Evolutionary conservation across 2,797 vertebrate genomes (phyloP).

Genomic region (Furcifer pardalis): DNA sequence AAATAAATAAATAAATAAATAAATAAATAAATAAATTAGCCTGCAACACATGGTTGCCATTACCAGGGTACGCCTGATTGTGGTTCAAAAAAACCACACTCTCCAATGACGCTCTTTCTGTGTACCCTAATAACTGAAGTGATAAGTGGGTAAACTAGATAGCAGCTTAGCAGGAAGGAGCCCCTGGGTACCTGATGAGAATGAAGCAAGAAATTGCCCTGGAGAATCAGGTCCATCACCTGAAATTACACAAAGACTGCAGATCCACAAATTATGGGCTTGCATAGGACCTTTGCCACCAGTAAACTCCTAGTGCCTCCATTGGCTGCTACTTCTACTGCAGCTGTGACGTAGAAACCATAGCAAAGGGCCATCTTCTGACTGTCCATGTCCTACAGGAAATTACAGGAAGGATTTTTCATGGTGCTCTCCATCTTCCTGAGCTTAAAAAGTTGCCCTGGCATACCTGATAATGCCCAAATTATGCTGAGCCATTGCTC

Average conservation of each 20-base stretch:
- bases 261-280: neutral
- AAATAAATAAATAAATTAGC: no score
- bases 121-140: no score
- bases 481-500: neutral
- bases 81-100: no score
- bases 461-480: neutral
- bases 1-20: no score
- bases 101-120: no score
- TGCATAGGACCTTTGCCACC: neutral
- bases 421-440: neutral
- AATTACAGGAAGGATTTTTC: neutral
- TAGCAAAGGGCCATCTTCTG: neutral
- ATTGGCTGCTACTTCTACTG: neutral
- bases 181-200: neutral
- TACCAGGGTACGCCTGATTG: no score
- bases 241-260: neutral
- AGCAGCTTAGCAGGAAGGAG: neutral
- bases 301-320: neutral
- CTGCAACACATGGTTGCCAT: no score
- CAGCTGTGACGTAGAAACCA: neutral
- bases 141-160: neutral
- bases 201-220: neutral
- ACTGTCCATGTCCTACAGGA: no score
- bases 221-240: neutral
- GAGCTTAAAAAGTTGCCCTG: neutral